Base-by-base conservation (phyloP, 2,113 vertebrate genomes). In the Triplophysa dalaica region DNA sequence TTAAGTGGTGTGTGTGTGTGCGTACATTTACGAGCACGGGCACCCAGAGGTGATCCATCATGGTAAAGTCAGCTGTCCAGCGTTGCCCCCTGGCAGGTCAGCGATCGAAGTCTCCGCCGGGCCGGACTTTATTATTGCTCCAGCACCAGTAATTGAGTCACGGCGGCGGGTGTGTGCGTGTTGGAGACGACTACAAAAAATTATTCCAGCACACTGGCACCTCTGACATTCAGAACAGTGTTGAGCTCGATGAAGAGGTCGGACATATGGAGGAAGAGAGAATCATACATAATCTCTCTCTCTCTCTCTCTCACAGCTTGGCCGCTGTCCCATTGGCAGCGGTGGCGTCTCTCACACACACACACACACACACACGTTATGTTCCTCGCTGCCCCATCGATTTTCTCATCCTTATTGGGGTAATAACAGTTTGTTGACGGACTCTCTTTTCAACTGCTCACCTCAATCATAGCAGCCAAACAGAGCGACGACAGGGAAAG, bases 81-180 rank as follows among this genome's bases (percentile, higher is more conserved):
- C 87, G 75, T 77, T 19, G 86, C 68, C 80, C 87, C 91, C 90
- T 90, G 91, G 86, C 91, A 93, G 93, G 93, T 94, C 92, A 93
- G 81, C 90, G 84, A 93, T 94, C 91, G 92, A 95, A 94, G 80
- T 9, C 63, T 80, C 89, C 83, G 87, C 91, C 90, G 89, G 89
- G 91, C 89, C 91, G 89, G 91, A 92, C 92, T 93, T 79, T 93
- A 93, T 94, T 94, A 94, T 92, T 94, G 93, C 92, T 93, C 86
- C 90, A 88, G 86, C 92, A 90, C 91, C 91, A 92, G 91, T 93
- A 93, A 94, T 94, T 93, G 94, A 93, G 93, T 90, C 90, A 89
- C 90, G 38, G 83, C 67, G 61, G 72, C 8, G 62, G 41, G 63
- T 62, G 66, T 50, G 38, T 33, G 69, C 12, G n/a, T 73, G 81